These are phyloP conservation scores for Pseudomyrmex dendroicus DNA, from an alignment of 1,140 invertebrate species.

Conservation along the genomic window DNA sequence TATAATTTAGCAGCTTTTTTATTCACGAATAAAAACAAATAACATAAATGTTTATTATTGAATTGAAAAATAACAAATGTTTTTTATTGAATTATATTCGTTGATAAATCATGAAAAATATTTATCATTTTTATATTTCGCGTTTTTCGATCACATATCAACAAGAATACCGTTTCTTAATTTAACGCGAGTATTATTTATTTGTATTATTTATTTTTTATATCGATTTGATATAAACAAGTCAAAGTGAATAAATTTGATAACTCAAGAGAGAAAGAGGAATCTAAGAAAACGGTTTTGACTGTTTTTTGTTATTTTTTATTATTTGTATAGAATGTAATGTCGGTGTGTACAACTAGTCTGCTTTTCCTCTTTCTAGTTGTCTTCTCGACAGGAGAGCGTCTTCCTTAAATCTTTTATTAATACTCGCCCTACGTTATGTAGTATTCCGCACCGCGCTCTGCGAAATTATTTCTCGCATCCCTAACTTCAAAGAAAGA, in stretches of 20 bases:
- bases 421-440: conserved; percentile 42
- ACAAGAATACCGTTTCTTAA: background rate
- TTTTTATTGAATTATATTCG: background rate
- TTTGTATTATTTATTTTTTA: background rate
- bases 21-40: background rate
- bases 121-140: background rate
- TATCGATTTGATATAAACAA: conserved; percentile 4
- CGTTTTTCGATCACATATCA: background rate
- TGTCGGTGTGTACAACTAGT: conserved; percentile 3
- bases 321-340: conserved; percentile 33
- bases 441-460: conserved; percentile 30
- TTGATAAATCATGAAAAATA: background rate
- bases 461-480: conserved; percentile 59
- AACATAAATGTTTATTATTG: too few species aligned
- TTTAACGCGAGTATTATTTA: background rate
- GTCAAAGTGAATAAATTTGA: conserved; percentile 40
- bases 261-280: background rate
- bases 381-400: background rate
- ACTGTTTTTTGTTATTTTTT: conserved; percentile 39
- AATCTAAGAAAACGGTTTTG: background rate
- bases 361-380: conserved; percentile 6
- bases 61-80: too few species aligned
- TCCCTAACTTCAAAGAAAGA: conserved; percentile 53
- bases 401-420: conserved; percentile 53
- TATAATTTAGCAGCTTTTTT: background rate